These are phyloP conservation scores for Bicyclus anynana DNA, from an alignment of 1,140 invertebrate genomes.

Conservation along the genomic window DNA sequence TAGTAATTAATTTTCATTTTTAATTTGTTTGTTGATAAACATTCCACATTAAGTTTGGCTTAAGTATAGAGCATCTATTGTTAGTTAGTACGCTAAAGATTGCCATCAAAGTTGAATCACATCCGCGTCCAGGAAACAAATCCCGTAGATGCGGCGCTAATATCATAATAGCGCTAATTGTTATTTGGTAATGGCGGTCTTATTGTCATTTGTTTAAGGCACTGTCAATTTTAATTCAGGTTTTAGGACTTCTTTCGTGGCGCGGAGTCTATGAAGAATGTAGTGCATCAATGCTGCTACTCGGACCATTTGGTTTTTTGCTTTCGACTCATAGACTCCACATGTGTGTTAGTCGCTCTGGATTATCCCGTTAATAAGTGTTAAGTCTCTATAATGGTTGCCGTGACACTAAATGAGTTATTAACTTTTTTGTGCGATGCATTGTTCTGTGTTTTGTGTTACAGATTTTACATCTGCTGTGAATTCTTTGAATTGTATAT, in stretches of 20 bases:
- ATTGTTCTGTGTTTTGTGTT: constrained; percentile 7
- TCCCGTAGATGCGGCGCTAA: no score
- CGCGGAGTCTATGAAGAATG: not conserved
- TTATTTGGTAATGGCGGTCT: no score
- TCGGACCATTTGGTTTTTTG: constrained; percentile 17
- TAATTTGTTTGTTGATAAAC: no score
- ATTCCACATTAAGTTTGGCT: no score
- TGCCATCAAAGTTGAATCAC: not conserved
- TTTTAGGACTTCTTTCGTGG: no score
- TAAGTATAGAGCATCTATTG: no score
- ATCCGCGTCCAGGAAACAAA: no score
- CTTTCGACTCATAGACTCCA: constrained; percentile 17
- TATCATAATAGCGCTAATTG: no score
- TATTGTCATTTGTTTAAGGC: no score
- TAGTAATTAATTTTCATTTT: no score
- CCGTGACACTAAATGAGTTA: constrained; percentile 16
- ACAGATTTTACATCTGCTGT: constrained; percentile 17
- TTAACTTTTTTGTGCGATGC: constrained; percentile 5
- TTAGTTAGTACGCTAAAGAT: no score
- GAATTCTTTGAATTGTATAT: constrained; percentile 11
- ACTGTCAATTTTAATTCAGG: no score
- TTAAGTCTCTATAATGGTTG: constrained; percentile 11
- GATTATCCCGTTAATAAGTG: constrained; percentile 18
- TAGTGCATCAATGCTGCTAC: constrained; percentile 8
- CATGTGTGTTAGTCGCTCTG: constrained; percentile 12